phyloP scores from a whole-genome alignment of 2,888 invertebrate genomes.

The Fragum whitleyi region DNA sequence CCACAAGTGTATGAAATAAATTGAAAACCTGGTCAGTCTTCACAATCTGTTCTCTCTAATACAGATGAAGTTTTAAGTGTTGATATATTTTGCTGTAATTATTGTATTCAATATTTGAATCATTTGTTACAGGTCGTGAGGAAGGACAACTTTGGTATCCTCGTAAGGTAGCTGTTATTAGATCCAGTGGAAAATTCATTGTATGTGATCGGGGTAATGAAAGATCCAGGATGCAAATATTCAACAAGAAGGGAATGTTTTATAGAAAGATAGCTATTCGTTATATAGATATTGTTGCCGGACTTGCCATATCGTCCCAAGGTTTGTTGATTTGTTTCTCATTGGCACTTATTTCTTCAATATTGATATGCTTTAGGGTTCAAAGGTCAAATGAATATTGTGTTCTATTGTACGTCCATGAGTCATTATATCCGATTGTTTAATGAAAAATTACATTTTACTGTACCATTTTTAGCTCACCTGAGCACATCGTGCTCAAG shows the following conservation, averaged over 20 bases:
- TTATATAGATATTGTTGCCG: conserved; percentile 90
- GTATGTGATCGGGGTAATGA: conserved; percentile 99
- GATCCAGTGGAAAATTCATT: conserved; percentile 87
- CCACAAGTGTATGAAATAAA: too few species aligned
- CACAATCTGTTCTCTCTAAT: too few species aligned
- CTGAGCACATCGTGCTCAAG: too few species aligned
- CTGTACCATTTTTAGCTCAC: neutral
- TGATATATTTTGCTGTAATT: too few species aligned
- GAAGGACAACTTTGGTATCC: conserved; percentile 99
- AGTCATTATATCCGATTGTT: too few species aligned
- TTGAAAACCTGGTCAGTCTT: too few species aligned
- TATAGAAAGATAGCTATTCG: conserved; percentile 94
- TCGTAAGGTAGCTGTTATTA: conserved; percentile 92
- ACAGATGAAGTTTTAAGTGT: too few species aligned
- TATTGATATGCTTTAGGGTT: too few species aligned
- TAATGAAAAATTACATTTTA: neutral
- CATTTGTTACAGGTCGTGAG: conserved; percentile 88
- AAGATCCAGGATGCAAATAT: conserved; percentile 98
- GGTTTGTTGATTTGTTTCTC: conserved; percentile 86
- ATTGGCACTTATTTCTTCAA: too few species aligned
- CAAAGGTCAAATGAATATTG: too few species aligned
- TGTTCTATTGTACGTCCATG: too few species aligned
- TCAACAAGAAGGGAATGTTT: conserved; percentile 97
- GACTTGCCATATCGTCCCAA: conserved; percentile 95
- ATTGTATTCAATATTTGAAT: too few species aligned